phyloP scores from a whole-genome alignment of 2,113 vertebrate genomes.

The Dermatemys mawii region DNA sequence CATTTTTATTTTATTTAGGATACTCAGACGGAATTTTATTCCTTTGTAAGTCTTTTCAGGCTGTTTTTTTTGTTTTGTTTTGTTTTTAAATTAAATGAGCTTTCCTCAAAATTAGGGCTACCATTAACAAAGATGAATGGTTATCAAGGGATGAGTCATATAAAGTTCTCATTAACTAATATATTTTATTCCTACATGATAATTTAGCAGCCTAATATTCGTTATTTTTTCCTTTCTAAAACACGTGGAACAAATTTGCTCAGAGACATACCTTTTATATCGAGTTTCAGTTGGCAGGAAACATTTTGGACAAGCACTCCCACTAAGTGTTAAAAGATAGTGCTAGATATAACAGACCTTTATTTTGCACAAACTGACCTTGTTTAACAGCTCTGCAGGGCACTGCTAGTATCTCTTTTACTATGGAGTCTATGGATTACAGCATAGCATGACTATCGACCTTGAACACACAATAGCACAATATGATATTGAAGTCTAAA shows the following conservation, averaged over 20 bases:
- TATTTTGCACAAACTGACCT: background rate
- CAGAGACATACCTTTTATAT: background rate
- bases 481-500: background rate
- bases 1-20: background rate
- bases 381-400: slow-evolving; percentile 6
- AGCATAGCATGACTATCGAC: background rate
- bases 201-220: background rate
- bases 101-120: background rate
- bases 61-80: background rate
- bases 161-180: background rate
- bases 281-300: background rate
- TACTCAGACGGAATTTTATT: background rate
- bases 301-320: background rate
- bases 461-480: slow-evolving; percentile 2
- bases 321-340: background rate
- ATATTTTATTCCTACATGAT: background rate
- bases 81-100: background rate
- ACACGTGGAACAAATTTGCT: background rate
- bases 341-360: background rate
- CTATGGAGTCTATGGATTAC: background rate
- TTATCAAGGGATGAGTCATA: background rate
- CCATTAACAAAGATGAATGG: background rate
- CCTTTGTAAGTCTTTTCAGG: background rate
- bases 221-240: background rate
- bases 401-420: rapidly evolving